Percentiles rank a stretch among this genome's conserved stretches.
Conservation (phyloP, 2,797 vertebrate genomes). For the Pteronotus mesoamericanus region DNA sequence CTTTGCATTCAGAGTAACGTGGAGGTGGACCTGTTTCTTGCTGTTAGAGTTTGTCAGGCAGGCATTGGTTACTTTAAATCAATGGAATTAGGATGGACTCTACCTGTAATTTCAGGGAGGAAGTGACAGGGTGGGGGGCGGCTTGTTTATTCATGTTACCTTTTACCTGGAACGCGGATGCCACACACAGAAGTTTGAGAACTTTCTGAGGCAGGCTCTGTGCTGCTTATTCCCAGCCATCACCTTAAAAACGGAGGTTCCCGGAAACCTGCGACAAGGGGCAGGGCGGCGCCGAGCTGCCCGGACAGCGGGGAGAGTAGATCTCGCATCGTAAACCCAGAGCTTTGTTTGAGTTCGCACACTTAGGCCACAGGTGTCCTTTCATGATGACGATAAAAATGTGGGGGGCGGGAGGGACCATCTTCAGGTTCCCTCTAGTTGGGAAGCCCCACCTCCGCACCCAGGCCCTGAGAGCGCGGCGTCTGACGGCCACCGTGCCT, state of each 20-base stretch:
- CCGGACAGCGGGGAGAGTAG: accelerated
- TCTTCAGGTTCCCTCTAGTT: accelerated
- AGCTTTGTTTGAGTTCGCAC: background rate
- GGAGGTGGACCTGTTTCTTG: background rate
- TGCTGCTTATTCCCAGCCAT: background rate
- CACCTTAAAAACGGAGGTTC: accelerated
- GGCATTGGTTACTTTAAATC: background rate
- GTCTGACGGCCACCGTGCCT: background rate
- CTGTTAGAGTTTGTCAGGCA: accelerated
- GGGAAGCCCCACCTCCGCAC: accelerated
- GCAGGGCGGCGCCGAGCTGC: no score
- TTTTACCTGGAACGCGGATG: background rate
- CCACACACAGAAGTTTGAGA: background rate
- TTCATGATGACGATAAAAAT: background rate
- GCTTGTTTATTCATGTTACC: background rate
- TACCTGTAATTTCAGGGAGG: no score
- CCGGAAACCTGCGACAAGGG: accelerated
- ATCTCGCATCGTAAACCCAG: background rate
- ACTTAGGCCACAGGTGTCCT: background rate
- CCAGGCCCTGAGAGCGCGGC: accelerated
- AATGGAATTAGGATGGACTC: accelerated
- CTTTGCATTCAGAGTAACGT: accelerated
- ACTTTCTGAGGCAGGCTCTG: background rate
- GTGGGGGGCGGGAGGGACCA: accelerated
- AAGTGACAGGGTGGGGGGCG: accelerated